phyloP scores from a whole-genome alignment of 2,797 vertebrate genomes.

The Tragopan temminckii region DNA sequence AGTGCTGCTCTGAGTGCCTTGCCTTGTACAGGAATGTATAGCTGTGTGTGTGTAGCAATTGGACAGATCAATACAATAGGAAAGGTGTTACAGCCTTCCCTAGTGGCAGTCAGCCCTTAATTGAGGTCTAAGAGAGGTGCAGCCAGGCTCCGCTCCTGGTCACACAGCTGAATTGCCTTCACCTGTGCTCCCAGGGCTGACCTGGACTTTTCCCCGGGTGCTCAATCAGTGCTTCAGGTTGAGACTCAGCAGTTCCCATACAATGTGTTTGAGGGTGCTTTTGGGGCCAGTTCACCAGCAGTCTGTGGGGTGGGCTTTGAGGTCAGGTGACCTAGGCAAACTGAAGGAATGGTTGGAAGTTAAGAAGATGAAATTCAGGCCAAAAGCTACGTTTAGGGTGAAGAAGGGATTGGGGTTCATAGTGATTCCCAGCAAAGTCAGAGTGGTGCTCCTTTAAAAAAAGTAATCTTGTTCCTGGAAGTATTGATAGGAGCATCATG shows the following conservation, averaged over 20 bases:
- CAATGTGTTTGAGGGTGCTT: background rate
- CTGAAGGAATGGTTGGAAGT: slow-evolving; percentile 21
- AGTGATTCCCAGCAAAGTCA: slow-evolving; percentile 24
- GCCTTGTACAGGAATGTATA: background rate
- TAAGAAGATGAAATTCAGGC: slow-evolving; percentile 38
- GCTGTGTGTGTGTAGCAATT: background rate
- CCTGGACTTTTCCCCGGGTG: no score
- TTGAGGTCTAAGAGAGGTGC: no score
- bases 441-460: slow-evolving; percentile 5
- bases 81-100: no score
- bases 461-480: slow-evolving; percentile 12
- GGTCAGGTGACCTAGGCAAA: background rate
- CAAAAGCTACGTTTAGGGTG: slow-evolving; percentile 33
- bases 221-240: no score
- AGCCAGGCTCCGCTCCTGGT: no score
- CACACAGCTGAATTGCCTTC: no score
- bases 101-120: no score
- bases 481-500: background rate
- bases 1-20: background rate
- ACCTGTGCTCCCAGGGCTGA: no score
- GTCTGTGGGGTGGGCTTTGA: background rate
- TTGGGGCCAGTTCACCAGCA: background rate
- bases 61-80: no score
- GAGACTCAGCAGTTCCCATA: no score
- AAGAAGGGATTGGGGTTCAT: background rate